Base-by-base conservation (phyloP, 2,888 invertebrate genomes). In the Chaitophorus viminalis region DNA sequence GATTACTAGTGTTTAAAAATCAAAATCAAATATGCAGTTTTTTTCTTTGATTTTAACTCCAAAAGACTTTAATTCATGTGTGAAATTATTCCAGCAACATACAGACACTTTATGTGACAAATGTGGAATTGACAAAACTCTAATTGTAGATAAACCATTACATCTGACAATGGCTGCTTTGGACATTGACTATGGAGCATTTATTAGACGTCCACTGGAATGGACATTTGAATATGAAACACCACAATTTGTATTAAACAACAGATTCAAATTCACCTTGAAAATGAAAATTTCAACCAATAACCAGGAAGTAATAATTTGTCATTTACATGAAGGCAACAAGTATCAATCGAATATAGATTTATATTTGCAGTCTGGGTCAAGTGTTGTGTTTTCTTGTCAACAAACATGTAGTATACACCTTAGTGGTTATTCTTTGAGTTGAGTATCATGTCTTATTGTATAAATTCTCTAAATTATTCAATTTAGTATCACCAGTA, bases 331-430 rank as follows among this genome's bases (percentile, higher is more conserved):
- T 5, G 85, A 85, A 78, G 85, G 77, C 29, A 85, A 85, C 31
- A 85, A 78, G 65, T 85, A 85, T 6, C 85, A 85, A 36, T 70
- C 70, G 25, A 52, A 68, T 6, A 54, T 85, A 52, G 85, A 85
- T 65, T 5, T 85, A 25, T 54, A 70, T 36, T 72, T 85, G 29
- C 33, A 46, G n/a, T 52, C 78, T 31, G 85, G 85, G 70, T 36
- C 78, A 77, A 85, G 25, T 70, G 46, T 78, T 36, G 29, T 70
- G 6, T 85, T 85, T 85, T 78, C 78, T 78, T 85, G 85, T 54
- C 85, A 85, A 72, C 85, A 85, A 72, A 85, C 85, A 36, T 85
- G 85, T 25, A 85, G 85, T 54, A 85, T 78, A 70, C 78, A 85
- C 46, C 77, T 85, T 21, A 85, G 36, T 70, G 85, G 85, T 14